Evolutionary conservation across 2,888 invertebrate species (phyloP).

Genomic region (Neoitamus cyanurus): DNA sequence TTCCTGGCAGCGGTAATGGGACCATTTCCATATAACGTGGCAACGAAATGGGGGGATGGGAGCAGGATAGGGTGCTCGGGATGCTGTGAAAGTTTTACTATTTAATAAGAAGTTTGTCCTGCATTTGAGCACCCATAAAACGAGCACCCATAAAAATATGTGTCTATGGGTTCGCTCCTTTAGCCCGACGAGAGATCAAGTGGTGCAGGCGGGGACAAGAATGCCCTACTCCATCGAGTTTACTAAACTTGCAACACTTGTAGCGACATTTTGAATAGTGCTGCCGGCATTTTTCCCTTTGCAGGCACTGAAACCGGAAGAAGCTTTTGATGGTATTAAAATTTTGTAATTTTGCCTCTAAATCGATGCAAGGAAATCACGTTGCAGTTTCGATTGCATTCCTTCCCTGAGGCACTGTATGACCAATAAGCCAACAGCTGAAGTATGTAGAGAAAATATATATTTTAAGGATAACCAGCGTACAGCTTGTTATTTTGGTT

Average conservation of each 20-base stretch:
- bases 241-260: not conserved
- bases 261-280: not conserved
- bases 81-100: not conserved
- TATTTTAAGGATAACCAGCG: too few relatives aligned
- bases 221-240: not conserved
- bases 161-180: not conserved
- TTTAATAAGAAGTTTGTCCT: constrained; percentile 5
- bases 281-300: not conserved
- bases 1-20: not conserved
- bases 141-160: not conserved
- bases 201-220: not conserved
- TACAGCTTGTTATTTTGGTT: too few relatives aligned
- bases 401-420: not conserved
- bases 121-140: not conserved
- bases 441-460: too few relatives aligned
- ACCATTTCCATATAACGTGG: not conserved
- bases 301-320: not conserved
- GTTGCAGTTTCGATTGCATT: not conserved
- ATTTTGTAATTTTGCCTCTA: not conserved
- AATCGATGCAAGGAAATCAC: not conserved
- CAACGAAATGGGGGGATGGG: not conserved
- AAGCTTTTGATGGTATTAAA: not conserved
- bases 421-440: not conserved
- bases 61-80: not conserved
- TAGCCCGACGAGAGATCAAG: not conserved